Percentiles rank a stretch among this genome's conserved stretches.
These are phyloP conservation scores for Atractosteus spatula DNA, from an alignment of 2,113 vertebrate genomes.

Conservation along the genomic window DNA sequence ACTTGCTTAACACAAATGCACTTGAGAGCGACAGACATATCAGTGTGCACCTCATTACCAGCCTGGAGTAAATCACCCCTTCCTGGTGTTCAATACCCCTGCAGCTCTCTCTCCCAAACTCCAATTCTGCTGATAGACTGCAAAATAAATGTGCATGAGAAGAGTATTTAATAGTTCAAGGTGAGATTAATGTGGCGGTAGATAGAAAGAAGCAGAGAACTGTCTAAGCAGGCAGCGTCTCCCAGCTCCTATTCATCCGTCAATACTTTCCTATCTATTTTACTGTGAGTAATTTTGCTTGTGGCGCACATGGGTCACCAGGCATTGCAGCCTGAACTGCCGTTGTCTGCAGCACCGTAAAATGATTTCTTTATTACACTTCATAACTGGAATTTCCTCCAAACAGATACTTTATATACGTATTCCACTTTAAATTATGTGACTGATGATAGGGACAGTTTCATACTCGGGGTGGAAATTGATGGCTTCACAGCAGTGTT, in stretches of 20 bases:
- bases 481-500: slow-evolving; percentile 25
- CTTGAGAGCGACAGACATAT: no score
- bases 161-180: slow-evolving; percentile 40
- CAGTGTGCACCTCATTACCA: no score
- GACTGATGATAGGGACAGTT: slow-evolving; percentile 27
- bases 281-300: slow-evolving; percentile 38
- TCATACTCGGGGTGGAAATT: slow-evolving; percentile 13
- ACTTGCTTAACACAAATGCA: no score
- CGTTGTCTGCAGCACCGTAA: slow-evolving; percentile 35
- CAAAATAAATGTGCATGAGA: slow-evolving; percentile 37
- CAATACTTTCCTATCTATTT: slow-evolving; percentile 57
- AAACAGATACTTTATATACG: slow-evolving; percentile 27
- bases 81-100: background rate
- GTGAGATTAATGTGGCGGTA: slow-evolving; percentile 53
- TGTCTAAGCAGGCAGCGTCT: slow-evolving; percentile 35
- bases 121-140: background rate
- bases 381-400: slow-evolving; percentile 49
- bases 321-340: slow-evolving; percentile 36
- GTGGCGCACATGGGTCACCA: slow-evolving; percentile 37
- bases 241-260: slow-evolving; percentile 44
- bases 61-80: no score
- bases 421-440: slow-evolving; percentile 41
- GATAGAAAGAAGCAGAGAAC: slow-evolving; percentile 51
- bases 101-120: background rate
- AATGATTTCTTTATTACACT: slow-evolving; percentile 54